Evolutionary conservation across 2,113 vertebrate genomes (phyloP), one percentile per base, ranked within the genome.

Genomic region (Drymodes brunneopygia): DNA sequence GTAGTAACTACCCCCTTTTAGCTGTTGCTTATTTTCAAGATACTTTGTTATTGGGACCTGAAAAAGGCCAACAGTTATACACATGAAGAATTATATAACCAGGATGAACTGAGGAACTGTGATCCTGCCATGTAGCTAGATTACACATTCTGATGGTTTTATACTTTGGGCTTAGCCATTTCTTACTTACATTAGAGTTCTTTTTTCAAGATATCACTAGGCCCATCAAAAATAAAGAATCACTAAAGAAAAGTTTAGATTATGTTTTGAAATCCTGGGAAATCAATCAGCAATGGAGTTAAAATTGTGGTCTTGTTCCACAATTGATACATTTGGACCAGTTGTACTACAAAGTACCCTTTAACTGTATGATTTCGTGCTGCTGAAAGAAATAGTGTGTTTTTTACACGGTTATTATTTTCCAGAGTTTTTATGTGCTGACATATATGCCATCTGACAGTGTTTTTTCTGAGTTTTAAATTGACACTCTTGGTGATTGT

Each of bases 401-500:
- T 91, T 94, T 94, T 79, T 88, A 24, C 22, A 7, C 12, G 29
- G 72, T 67, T 86, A 45, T 67, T 92, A 82, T 75, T 28, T 90
- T 51, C 40, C 70, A 31, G n/a, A 61, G 28, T 35, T 88, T 80
- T 86, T 61, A 28, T 31, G 20, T 62, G 31, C 22, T 86, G 54
- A 51, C 12, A 42, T 42, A 45, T 9, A 24, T 47, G 47, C 62
- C 19, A n/a, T 65, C 45, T 79, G 48, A 44, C 22, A 29, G 11
- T 33, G 29, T 15, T 91, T 93, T 88, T 81, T 57, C 75, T 31
- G n/a, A 48, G n/a, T 82, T 92, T 85, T 81, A 69, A 69, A 85
- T 47, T 69, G 40, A 90, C 22, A 18, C 3, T 66, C 35, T 70
- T 58, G 13, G 12, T 62, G 54, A 70, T 56, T 51, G 17, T 0